phyloP scores from a whole-genome alignment of 2,797 vertebrate species.

The Nasua narica region DNA sequence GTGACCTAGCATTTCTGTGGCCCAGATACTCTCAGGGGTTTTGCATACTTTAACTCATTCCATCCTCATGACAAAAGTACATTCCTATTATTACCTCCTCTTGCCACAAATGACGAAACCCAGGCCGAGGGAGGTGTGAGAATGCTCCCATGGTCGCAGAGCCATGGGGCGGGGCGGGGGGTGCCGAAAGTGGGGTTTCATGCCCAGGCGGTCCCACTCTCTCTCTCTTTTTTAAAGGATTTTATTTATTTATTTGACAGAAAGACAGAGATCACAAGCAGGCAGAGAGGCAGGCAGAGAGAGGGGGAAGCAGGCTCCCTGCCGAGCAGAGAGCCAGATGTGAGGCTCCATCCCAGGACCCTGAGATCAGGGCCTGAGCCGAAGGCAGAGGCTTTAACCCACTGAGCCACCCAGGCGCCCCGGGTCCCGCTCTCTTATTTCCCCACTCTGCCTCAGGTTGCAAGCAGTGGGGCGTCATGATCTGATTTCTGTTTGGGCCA shows the following conservation, averaged over 20 bases:
- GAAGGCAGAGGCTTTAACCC: too few relatives aligned
- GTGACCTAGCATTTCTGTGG: neutral
- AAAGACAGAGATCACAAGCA: too few relatives aligned
- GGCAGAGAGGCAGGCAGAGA: too few relatives aligned
- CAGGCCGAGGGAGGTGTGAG: neutral
- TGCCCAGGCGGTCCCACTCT: neutral
- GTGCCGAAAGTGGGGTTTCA: neutral
- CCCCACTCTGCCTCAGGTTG: neutral
- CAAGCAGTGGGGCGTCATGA: neutral
- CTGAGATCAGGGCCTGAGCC: too few relatives aligned
- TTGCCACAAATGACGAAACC: neutral
- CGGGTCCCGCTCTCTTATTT: too few relatives aligned
- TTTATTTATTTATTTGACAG: too few relatives aligned
- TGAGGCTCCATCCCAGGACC: too few relatives aligned
- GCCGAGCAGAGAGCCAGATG: too few relatives aligned
- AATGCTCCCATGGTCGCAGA: neutral
- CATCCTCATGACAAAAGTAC: neutral
- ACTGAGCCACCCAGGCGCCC: too few relatives aligned
- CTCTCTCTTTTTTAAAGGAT: too few relatives aligned
- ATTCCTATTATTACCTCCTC: too few relatives aligned
- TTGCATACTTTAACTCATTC: fast-evolving
- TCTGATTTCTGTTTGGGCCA: neutral
- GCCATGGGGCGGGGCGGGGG: fast-evolving
- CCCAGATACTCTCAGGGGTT: neutral
- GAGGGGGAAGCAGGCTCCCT: too few relatives aligned